phyloP scores from a whole-genome alignment of 2,113 vertebrate species.

The Antechinus flavipes region DNA sequence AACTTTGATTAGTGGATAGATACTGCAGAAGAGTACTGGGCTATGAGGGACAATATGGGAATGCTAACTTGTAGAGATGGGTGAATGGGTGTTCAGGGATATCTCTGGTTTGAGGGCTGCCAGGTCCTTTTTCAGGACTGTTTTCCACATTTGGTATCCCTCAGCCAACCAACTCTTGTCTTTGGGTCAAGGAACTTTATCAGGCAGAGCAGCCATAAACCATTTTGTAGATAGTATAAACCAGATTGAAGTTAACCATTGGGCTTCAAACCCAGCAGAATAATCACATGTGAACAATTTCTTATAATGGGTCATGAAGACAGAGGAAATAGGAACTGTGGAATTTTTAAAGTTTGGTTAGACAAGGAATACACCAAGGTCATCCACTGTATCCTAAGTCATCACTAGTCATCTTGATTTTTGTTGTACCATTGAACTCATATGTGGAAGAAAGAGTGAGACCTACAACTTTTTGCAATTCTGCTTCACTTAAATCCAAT shows the following conservation, averaged over 20 bases:
- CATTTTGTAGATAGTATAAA: neutral
- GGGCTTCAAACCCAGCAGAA: neutral
- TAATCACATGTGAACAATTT: neutral
- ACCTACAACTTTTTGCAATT: neutral
- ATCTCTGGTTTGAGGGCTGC: neutral
- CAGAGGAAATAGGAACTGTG: neutral
- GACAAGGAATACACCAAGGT: neutral
- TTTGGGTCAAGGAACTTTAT: neutral
- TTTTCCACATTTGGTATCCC: neutral
- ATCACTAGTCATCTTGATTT: neutral
- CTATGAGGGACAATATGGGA: neutral
- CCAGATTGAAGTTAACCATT: too few species aligned
- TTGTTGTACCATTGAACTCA: neutral
- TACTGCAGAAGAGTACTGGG: neutral
- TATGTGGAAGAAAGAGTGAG: neutral
- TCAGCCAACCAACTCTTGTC: too few species aligned
- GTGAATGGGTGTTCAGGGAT: neutral
- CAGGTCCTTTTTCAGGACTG: neutral
- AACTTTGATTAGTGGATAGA: neutral
- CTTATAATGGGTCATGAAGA: neutral
- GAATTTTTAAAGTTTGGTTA: neutral
- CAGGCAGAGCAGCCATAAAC: neutral
- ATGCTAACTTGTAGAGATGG: neutral
- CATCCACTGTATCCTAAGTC: neutral
- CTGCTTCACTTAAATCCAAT: neutral